Percentiles rank a stretch among this genome's conserved stretches.
Evolutionary conservation across 1,140 invertebrate species (phyloP).

Genomic region (Leptonema lineaticorne): DNA sequence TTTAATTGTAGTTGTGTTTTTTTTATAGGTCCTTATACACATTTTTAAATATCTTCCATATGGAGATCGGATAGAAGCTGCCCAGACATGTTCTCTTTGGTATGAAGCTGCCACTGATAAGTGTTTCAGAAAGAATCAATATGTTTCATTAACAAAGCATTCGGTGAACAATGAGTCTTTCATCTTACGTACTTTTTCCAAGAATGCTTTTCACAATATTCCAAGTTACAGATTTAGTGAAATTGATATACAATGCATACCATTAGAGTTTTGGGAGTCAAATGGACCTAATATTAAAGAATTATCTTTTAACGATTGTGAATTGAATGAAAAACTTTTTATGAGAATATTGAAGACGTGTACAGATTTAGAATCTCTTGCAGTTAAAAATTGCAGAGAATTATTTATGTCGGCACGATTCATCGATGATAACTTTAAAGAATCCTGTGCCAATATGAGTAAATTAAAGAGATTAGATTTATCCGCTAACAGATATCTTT

Average conservation of each 20-base stretch:
- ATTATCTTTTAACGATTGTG: slow-evolving; percentile 59
- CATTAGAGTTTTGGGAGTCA: slow-evolving; percentile 55
- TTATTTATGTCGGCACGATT: slow-evolving; percentile 71
- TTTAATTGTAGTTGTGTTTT: slow-evolving; percentile 14
- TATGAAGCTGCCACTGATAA: slow-evolving; percentile 59
- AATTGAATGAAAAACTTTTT: slow-evolving; percentile 64
- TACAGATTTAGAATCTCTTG: slow-evolving; percentile 58
- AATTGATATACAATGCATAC: slow-evolving; percentile 58
- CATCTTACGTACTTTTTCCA: slow-evolving; percentile 52
- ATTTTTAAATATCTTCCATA: slow-evolving; percentile 63
- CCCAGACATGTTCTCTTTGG: slow-evolving; percentile 61
- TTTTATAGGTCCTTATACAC: slow-evolving; percentile 61
- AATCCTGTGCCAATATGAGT: slow-evolving; percentile 56
- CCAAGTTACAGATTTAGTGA: slow-evolving; percentile 61
- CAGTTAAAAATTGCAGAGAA: slow-evolving; percentile 65
- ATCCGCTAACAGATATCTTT: slow-evolving; percentile 67
- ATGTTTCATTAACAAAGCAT: slow-evolving; percentile 56
- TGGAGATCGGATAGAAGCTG: slow-evolving; percentile 60
- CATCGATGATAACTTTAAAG: slow-evolving; percentile 59
- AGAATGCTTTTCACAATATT: slow-evolving; percentile 55
- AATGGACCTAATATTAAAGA: slow-evolving; percentile 50
- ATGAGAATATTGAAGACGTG: slow-evolving; percentile 59
- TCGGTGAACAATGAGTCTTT: slow-evolving; percentile 53
- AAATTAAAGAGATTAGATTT: slow-evolving; percentile 62
- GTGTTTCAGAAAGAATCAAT: slow-evolving; percentile 58